phyloP scores from a whole-genome alignment of 2,888 invertebrate species.

The Drosophila kuntzei region DNA sequence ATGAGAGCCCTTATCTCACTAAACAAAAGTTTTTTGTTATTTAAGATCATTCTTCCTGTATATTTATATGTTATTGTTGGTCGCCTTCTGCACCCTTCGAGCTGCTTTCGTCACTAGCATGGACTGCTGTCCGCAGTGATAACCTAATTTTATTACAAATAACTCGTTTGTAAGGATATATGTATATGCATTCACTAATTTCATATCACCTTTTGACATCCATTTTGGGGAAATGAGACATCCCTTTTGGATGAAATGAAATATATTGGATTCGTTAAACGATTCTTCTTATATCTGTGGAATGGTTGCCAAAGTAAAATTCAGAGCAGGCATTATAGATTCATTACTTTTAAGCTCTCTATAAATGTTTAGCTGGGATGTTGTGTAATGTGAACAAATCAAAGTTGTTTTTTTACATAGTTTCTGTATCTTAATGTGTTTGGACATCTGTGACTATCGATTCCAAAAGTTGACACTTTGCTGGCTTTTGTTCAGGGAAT shows the following conservation, averaged over 20 bases:
- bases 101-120: too few relatives aligned
- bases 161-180: too few relatives aligned
- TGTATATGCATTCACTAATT: too few relatives aligned
- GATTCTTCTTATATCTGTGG: not conserved
- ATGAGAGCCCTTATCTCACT: too few relatives aligned
- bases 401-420: constrained; percentile 7
- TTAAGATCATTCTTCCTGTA: too few relatives aligned
- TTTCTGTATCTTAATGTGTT: constrained; percentile 19
- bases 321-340: not conserved
- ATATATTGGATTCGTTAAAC: not conserved
- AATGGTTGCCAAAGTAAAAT: not conserved
- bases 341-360: constrained; percentile 3
- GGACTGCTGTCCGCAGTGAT: too few relatives aligned
- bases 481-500: constrained; percentile 54
- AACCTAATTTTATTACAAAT: too few relatives aligned
- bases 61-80: too few relatives aligned
- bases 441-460: constrained; percentile 65
- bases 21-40: too few relatives aligned
- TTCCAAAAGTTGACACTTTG: constrained; percentile 71
- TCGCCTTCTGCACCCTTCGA: too few relatives aligned
- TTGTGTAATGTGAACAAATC: not conserved
- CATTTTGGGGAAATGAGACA: too few relatives aligned
- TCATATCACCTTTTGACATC: too few relatives aligned
- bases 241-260: not conserved
- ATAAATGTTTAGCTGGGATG: not conserved